A percentile compares a stretch with the other conserved stretches of the same genome.
phyloP scores from a whole-genome alignment of 2,888 invertebrate species.

The Chironomus riparius region DNA sequence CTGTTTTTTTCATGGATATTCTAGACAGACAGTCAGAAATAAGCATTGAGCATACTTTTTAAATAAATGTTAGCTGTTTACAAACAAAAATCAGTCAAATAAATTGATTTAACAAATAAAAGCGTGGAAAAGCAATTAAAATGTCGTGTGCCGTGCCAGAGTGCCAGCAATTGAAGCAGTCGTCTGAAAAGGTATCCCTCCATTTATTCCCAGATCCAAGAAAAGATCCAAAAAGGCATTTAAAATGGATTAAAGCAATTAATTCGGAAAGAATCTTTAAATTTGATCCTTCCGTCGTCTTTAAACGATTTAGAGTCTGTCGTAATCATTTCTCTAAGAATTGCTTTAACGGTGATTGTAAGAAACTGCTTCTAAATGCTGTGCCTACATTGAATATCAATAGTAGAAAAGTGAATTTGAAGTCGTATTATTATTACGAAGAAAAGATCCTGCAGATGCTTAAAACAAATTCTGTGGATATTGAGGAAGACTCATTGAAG shows the following conservation, averaged over 20 bases:
- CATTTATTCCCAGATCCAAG: slow-evolving; percentile 18
- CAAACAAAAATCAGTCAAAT: neutral
- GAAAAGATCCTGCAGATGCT: neutral
- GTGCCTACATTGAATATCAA: neutral
- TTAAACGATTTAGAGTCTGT: slow-evolving; percentile 15
- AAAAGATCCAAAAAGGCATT: slow-evolving; percentile 9
- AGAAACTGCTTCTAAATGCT: neutral
- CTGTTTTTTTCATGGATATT: too few species aligned
- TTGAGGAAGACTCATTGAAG: neutral
- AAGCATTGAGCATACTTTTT: too few species aligned
- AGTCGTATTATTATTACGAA: neutral
- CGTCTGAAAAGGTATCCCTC: neutral
- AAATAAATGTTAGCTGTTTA: neutral
- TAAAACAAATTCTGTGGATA: neutral
- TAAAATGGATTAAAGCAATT: neutral
- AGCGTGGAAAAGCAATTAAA: neutral
- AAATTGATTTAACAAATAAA: neutral
- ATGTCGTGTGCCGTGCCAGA: neutral
- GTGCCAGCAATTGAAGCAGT: neutral
- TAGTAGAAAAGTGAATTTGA: neutral
- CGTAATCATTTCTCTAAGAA: neutral
- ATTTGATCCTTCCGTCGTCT: neutral
- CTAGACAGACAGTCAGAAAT: too few species aligned
- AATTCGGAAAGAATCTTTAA: neutral
- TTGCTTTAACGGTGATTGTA: slow-evolving; percentile 20